phyloP scores from a whole-genome alignment of 1,140 invertebrate genomes.

The Lucilia cuprina region DNA sequence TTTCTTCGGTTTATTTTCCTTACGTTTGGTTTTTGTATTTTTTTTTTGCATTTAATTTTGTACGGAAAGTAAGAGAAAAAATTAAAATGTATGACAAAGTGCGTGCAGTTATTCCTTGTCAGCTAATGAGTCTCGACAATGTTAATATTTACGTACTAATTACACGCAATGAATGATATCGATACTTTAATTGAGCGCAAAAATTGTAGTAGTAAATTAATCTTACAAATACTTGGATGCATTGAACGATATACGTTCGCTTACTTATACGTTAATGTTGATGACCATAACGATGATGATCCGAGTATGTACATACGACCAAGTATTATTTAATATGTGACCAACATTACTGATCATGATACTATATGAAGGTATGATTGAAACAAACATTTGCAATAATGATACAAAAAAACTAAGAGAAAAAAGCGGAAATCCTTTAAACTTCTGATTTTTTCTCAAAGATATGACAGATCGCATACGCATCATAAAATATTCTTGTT shows the following conservation, averaged over 20 bases:
- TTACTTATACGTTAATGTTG: neutral
- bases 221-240: constrained; percentile 21
- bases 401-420: neutral
- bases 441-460: constrained; percentile 2
- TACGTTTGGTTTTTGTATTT: no score
- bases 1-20: constrained; percentile 1
- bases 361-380: neutral
- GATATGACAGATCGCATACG: neutral
- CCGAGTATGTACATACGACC: neutral
- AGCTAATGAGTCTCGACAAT: constrained; percentile 61
- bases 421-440: constrained; percentile 29
- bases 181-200: constrained; percentile 40
- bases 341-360: constrained; percentile 26
- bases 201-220: constrained; percentile 31
- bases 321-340: constrained; percentile 29
- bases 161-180: constrained; percentile 38
- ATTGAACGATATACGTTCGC: neutral
- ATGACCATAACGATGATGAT: neutral
- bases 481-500: neutral
- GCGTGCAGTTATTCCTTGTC: constrained; percentile 62
- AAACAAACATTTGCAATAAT: neutral
- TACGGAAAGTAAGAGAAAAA: constrained; percentile 43
- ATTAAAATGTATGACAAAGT: constrained; percentile 63
- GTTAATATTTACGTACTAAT: constrained; percentile 52
- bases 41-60: no score